Base-by-base conservation (phyloP, 2,888 invertebrate genomes). In the Lamellibrachia satsuma region DNA sequence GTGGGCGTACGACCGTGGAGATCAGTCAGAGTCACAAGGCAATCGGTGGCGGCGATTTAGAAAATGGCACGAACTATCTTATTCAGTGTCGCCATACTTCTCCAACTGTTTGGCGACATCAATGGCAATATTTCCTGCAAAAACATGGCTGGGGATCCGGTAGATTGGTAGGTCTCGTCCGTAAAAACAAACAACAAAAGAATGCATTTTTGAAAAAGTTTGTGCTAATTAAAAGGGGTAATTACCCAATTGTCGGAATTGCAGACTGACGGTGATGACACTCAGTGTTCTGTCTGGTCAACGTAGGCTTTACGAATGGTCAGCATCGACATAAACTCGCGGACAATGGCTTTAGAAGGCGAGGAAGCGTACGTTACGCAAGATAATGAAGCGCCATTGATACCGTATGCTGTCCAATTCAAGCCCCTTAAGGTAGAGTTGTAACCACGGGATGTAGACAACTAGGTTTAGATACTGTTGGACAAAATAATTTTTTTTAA, bases 61-160 rank as follows among this genome's bases (percentile, higher is more conserved):
- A 75, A 75, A 75, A 75, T 75, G 75, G 2, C 75, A 22, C 75
- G 3, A 22, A 75, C 75, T 75, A 22, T 75, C 22, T 75, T 75
- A 22, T 22, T 75, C 4, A 2, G 75, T 75, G 15, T 75, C 75
- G 75, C 75, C 6, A 75, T 75, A 75, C 6, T 22, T 75, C 75
- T 75, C n/a, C 75, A 75, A n/a, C 75, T 75, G 22, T 22, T 75
- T n/a, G 15, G 22, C 75, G 22, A 75, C 75, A 75, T 75, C 75
- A 15, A 75, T 75, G 75, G 75, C 6, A 22, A 75, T 15, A 75
- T 75, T 75, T 75, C 75, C 75, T 75, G 75, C 75, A 75, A 75
- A 75, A 75, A 75, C 22, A 75, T 75, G 75, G 75, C 75, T n/a
- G 75, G 75, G 75, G n/a, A 75, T 22, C 75, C 75, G 75, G 75